phyloP scores from a whole-genome alignment of 2,113 vertebrate genomes.

The Silurus asotus region DNA sequence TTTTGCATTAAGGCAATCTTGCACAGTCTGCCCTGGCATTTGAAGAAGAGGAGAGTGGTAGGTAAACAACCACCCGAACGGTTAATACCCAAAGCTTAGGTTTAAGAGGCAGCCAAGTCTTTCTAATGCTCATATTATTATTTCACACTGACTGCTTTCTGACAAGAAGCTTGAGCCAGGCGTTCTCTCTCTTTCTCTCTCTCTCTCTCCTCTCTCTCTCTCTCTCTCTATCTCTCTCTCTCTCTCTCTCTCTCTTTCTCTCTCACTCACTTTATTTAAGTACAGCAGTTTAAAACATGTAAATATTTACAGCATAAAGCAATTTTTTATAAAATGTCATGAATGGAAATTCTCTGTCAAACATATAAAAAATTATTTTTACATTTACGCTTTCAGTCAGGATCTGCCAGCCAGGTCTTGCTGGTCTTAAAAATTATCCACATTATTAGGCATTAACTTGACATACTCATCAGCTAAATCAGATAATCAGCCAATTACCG shows the following conservation, averaged over 20 bases:
- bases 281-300: no score
- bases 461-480: neutral
- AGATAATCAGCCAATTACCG: neutral
- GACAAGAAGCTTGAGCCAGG: slow-evolving; percentile 37
- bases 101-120: slow-evolving; percentile 43
- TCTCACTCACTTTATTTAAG: no score
- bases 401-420: neutral
- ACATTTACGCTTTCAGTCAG: neutral
- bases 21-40: slow-evolving; percentile 24
- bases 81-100: slow-evolving; percentile 50
- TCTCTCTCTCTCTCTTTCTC: neutral
- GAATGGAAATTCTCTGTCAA: neutral
- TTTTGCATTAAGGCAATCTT: slow-evolving; percentile 22
- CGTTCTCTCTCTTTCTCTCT: slow-evolving; percentile 12
- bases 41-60: slow-evolving; percentile 28
- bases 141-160: slow-evolving; percentile 46
- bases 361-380: neutral
- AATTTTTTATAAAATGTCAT: slow-evolving; percentile 7
- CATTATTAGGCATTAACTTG: neutral
- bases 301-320: no score
- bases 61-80: slow-evolving; percentile 56
- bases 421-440: neutral
- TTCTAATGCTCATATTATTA: slow-evolving; percentile 45
- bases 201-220: neutral
- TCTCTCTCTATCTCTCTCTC: neutral